Conservation (phyloP, 2,113 vertebrate species). For the Apaloderma vittatum region DNA sequence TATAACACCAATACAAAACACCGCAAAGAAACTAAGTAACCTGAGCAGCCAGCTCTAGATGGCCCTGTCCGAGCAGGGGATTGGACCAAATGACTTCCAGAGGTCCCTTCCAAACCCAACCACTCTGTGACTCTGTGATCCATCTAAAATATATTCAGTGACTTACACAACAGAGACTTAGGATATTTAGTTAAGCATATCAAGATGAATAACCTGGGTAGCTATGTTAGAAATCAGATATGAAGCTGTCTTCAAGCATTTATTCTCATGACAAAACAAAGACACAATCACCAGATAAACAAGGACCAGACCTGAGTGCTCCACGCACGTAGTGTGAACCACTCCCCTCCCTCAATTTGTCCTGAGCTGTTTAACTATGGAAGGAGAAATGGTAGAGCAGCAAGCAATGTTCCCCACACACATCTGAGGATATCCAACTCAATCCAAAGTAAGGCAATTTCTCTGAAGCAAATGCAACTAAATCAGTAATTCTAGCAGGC, state of each 20-base stretch:
- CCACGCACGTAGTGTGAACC: not conserved
- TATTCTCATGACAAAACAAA: not conserved
- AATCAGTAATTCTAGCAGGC: not conserved
- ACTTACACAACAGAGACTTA: not conserved
- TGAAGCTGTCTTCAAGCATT: not conserved
- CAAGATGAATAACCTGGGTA: not conserved
- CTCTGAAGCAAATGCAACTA: not conserved
- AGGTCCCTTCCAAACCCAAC: not conserved
- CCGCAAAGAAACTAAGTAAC: not conserved
- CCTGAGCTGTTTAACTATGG: not conserved
- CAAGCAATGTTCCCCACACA: not conserved
- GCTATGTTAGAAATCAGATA: not conserved
- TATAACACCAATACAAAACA: not conserved
- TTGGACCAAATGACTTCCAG: not conserved
- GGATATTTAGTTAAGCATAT: not conserved
- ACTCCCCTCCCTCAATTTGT: not conserved
- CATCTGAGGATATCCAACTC: not conserved
- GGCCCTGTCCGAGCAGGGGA: not conserved
- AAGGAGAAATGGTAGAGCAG: not conserved
- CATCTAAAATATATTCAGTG: not conserved
- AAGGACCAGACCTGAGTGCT: not conserved
- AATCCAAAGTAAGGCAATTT: not conserved
- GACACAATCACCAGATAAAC: not conserved
- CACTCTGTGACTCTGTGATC: not conserved
- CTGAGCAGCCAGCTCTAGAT: not conserved